A percentile compares a stretch with the other conserved stretches of the same genome.
Evolutionary conservation across 30 jellyfish, hydroid and myxozoan genomes (phyloP).

Genomic region (Rhopilema esculentum): DNA sequence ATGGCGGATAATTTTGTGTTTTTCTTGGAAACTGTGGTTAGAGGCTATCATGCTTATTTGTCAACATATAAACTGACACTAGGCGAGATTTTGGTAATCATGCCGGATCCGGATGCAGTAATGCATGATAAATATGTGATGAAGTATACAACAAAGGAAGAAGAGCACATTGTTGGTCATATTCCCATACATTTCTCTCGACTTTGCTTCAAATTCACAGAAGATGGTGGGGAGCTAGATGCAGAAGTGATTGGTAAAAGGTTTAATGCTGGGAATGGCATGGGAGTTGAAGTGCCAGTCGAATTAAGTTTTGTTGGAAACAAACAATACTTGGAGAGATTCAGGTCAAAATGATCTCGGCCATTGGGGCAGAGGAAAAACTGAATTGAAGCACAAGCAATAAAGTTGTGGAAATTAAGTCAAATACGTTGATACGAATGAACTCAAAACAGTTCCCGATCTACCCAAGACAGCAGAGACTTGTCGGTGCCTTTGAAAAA

Average conservation of each 20-base stretch:
- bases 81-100: constrained; percentile 21
- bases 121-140: constrained; percentile 8
- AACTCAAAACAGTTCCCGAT: too few species aligned
- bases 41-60: constrained; percentile 36
- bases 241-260: constrained; percentile 56
- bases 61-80: constrained; percentile 6
- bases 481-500: too few species aligned
- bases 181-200: constrained; percentile 28
- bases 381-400: constrained; percentile 36
- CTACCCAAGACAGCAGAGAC: too few species aligned
- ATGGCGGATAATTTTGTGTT: constrained; percentile 37
- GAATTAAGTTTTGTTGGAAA: constrained; percentile 45
- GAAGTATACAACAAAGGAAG: constrained; percentile 20
- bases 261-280: constrained; percentile 51
- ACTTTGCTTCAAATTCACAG: constrained; percentile 34
- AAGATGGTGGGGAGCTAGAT: constrained; percentile 49
- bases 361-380: constrained; percentile 28
- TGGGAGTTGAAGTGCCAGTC: constrained; percentile 58
- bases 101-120: constrained; percentile 14
- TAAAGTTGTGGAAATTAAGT: constrained; percentile 26
- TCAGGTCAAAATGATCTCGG: constrained; percentile 43
- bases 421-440: too few species aligned
- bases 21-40: constrained; percentile 21
- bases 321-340: constrained; percentile 48
- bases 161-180: constrained; percentile 28